Evolutionary conservation across 2,113 vertebrate genomes (phyloP).

Genomic region (Hepsetus odoe): DNA sequence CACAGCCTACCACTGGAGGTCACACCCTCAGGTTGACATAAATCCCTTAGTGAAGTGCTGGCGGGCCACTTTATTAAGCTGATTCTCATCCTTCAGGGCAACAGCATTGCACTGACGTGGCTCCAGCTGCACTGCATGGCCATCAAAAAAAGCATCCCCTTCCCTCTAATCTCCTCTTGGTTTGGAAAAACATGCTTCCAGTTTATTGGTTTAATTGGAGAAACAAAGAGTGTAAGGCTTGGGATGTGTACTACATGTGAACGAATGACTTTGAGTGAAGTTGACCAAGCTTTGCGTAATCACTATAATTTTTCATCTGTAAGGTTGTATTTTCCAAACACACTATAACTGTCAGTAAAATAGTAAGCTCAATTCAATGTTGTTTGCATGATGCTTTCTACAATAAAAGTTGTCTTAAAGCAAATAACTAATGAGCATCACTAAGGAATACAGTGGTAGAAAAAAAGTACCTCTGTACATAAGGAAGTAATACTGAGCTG

Average conservation of each 20-base stretch:
- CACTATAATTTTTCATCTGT: not conserved
- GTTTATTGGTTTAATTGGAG: slow-evolving; percentile 49
- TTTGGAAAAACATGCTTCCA: slow-evolving; percentile 39
- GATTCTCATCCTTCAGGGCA: slow-evolving; percentile 45
- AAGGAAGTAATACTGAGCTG: not conserved
- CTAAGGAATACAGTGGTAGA: not conserved
- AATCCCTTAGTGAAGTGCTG: slow-evolving; percentile 49
- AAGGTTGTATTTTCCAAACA: not conserved
- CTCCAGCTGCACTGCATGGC: slow-evolving; percentile 44
- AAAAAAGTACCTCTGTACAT: not conserved
- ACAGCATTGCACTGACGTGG: slow-evolving; percentile 45
- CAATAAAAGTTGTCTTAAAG: not conserved
- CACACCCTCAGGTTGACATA: slow-evolving; percentile 64
- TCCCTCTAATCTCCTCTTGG: slow-evolving; percentile 35
- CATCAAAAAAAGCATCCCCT: slow-evolving; percentile 38
- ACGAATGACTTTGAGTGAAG: not conserved
- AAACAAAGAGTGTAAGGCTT: slow-evolving; percentile 18
- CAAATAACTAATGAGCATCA: not conserved
- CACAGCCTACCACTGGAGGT: slow-evolving; percentile 53
- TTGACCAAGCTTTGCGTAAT: not conserved
- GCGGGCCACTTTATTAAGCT: slow-evolving; percentile 53
- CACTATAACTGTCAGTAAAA: not conserved
- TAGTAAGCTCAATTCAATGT: not conserved
- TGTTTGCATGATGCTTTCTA: not conserved
- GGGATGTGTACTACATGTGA: not conserved